Evolutionary conservation across 2,113 vertebrate species (phyloP).

Genomic region (zebrafish (Danio rerio)): GRCz12tu NC_133192.1:24332001-24332500

Average conservation of each 20-base stretch:
- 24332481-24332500: too few species aligned
- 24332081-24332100: conserved; percentile 3
- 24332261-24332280: conserved; percentile 16
- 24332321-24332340: background rate
- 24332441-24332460: too few species aligned
- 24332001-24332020: conserved; percentile 1
- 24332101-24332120: background rate
- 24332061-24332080: conserved; percentile 6
- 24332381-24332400: background rate
- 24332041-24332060: background rate
- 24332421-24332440: background rate
- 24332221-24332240: conserved; percentile 16
- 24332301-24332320: conserved; percentile 7
- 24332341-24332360: conserved; percentile 2
- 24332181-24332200: background rate
- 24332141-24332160: conserved; percentile 24
- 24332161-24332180: conserved; percentile 19
- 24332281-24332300: conserved; percentile 15
- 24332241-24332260: conserved; percentile 9
- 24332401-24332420: background rate
- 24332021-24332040: conserved; percentile 1
- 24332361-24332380: background rate
- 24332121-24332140: background rate
- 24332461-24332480: too few species aligned
- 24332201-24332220: conserved; percentile 6